phyloP scores from a whole-genome alignment of 2,797 vertebrate species.

The Champsocephalus esox region DNA sequence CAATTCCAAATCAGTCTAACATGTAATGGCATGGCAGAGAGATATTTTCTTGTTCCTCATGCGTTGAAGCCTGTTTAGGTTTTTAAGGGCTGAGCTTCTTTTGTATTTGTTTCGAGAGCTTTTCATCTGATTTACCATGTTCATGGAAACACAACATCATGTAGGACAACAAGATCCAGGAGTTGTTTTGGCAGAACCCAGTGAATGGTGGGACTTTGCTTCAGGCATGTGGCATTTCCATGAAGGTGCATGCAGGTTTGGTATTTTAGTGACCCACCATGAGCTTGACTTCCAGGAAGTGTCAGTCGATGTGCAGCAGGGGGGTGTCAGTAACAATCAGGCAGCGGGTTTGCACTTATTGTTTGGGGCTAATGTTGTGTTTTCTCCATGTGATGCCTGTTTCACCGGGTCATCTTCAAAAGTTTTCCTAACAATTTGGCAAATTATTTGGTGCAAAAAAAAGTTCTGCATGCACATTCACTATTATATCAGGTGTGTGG shows the following conservation, averaged over 20 bases:
- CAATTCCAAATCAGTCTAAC: not conserved
- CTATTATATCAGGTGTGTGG: not conserved
- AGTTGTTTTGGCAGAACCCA: not conserved
- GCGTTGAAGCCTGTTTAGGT: not conserved
- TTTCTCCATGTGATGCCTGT: conserved; percentile 15
- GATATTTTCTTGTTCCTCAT: not conserved
- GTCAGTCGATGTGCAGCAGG: conserved; percentile 25
- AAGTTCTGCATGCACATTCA: not conserved
- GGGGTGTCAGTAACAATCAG: conserved; percentile 46
- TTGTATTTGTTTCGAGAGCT: not conserved
- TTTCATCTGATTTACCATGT: not conserved
- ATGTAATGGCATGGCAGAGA: not conserved
- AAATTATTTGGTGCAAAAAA: not conserved
- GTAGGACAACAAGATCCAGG: not conserved
- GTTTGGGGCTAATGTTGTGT: not conserved
- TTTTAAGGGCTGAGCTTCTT: not conserved
- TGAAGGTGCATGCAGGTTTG: conserved; percentile 30
- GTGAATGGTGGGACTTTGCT: conserved; percentile 20
- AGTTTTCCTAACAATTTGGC: not conserved
- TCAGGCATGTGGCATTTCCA: conserved; percentile 42
- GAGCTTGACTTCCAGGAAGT: conserved; percentile 37
- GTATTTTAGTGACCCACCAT: conserved; percentile 53
- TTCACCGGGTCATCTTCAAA: conserved; percentile 21
- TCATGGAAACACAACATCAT: not conserved
- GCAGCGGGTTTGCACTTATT: not conserved